Percentiles rank a stretch among this genome's conserved stretches.
Evolutionary conservation across 2,888 invertebrate species (phyloP).

Genomic region (Spodoptera exigua): DNA sequence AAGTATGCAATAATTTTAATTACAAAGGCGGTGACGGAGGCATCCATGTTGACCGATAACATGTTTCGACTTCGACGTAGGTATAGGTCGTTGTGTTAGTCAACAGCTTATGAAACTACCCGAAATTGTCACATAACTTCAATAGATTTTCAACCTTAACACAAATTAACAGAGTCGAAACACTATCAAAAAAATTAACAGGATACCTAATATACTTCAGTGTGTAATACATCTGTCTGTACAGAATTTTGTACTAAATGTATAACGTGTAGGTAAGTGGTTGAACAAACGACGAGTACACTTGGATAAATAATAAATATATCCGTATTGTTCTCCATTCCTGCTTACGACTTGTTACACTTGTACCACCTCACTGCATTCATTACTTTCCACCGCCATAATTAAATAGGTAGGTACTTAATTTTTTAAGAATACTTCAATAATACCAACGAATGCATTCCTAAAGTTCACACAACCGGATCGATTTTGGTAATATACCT

Average conservation of each 20-base stretch:
- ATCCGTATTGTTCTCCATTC: conserved; percentile 77
- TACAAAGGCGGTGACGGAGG: conserved; percentile 35
- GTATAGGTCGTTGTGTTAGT: too few relatives aligned
- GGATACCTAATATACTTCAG: too few relatives aligned
- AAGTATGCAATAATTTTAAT: conserved; percentile 33
- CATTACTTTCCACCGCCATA: conserved; percentile 3
- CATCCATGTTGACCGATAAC: conserved; percentile 34
- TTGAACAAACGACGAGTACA: conserved; percentile 69
- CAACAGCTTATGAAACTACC: too few relatives aligned
- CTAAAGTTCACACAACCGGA: neutral
- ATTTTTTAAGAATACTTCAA: neutral
- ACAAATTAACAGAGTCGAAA: too few relatives aligned
- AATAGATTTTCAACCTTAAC: too few relatives aligned
- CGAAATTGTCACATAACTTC: too few relatives aligned
- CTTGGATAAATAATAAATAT: conserved; percentile 67
- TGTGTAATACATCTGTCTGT: too few relatives aligned
- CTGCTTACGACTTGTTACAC: conserved; percentile 20
- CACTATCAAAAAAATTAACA: too few relatives aligned
- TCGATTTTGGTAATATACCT: conserved; percentile 28
- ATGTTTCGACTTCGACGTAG: conserved; percentile 5
- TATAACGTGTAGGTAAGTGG: too few relatives aligned
- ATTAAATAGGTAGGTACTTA: too few relatives aligned
- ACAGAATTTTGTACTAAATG: conserved; percentile 69
- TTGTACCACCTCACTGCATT: conserved; percentile 43
- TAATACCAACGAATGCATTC: conserved; percentile 20